phyloP scores from a whole-genome alignment of 2,888 invertebrate genomes.

The Pimpla rufipes region DNA sequence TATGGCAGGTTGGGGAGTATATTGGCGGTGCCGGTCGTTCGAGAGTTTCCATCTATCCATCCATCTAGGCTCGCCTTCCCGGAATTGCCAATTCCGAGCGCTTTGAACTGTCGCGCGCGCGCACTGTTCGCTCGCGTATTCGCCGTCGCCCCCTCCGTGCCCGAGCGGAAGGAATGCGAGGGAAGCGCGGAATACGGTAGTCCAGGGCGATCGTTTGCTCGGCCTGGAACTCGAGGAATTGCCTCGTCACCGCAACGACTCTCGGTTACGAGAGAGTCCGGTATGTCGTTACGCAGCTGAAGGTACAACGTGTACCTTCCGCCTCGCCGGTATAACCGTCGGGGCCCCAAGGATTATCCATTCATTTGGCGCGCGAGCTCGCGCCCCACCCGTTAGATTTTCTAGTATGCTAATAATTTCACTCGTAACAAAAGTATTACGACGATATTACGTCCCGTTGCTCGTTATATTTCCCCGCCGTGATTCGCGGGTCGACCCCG shows the following conservation, averaged over 20 bases:
- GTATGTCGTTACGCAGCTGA: constrained; percentile 2
- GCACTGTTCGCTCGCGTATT: constrained; percentile 5
- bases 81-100: constrained; percentile 38
- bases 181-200: constrained; percentile 39
- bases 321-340: not conserved
- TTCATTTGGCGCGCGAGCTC: not conserved
- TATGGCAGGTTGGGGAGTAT: not conserved
- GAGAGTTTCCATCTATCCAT: constrained; percentile 27
- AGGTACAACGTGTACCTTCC: not conserved
- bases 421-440: not conserved
- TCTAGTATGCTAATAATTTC: not conserved
- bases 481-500: not conserved
- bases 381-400: not conserved
- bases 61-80: not conserved
- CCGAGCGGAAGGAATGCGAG: constrained; percentile 15
- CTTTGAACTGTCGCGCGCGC: constrained; percentile 26
- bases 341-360: not conserved
- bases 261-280: constrained; percentile 32
- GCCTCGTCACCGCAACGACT: constrained; percentile 36
- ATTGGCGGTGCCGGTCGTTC: constrained; percentile 26
- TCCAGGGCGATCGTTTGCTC: constrained; percentile 18
- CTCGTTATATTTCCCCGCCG: not conserved
- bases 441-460: not conserved
- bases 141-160: not conserved
- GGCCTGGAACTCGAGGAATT: constrained; percentile 42